Base-by-base conservation (phyloP, 2,113 vertebrate species). In the Triplophysa rosa region DNA sequence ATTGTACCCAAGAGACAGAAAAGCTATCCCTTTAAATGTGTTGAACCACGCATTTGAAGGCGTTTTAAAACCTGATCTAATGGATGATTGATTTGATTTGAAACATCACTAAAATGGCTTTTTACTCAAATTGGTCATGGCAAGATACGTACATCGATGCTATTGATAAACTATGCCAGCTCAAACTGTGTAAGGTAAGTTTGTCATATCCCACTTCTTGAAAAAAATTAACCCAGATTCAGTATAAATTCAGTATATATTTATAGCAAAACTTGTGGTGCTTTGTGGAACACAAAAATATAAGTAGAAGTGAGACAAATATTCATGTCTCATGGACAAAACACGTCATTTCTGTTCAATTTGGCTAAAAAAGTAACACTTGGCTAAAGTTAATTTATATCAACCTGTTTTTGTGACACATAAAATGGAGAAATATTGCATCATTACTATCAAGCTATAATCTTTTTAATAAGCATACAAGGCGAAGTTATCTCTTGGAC, bases 331-430 rank as follows among this genome's bases (percentile, higher is more conserved):
- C 1, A 14, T 64, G 40, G 61, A 72, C 62, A 78, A 78, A 42
- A 40, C 0, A 76, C 62, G 66, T 69, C 23, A 71, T 66, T 45
- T 73, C 73, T 78, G 81, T 84, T 49, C 2, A 80, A 80, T 80
- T 83, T 83, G 49, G 72, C 72, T n/a, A 67, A 80, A 73, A 74
- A 74, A 8, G 45, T 76, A 76, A 76, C 73, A 64, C 71, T 61
- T 74, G 21, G 12, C 19, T 23, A 6, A 45, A 61, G 42, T 61
- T 61, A 7, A 24, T 45, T 45, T 23, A 74, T 45, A 47, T 24
- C 71, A 59, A 40, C 26, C 33, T 40, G 26, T 72, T n/a, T 72
- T 13, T 71, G 56, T 40, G 54, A 33, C 23, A 58, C 19, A 21
- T 14, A 40, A 70, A 72, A 40, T n/a, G 8, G 29, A 72, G 54